Evolutionary conservation across 2,888 invertebrate genomes (phyloP), one percentile per base, ranked within the genome.

Genomic region (Phoronis australis): DNA sequence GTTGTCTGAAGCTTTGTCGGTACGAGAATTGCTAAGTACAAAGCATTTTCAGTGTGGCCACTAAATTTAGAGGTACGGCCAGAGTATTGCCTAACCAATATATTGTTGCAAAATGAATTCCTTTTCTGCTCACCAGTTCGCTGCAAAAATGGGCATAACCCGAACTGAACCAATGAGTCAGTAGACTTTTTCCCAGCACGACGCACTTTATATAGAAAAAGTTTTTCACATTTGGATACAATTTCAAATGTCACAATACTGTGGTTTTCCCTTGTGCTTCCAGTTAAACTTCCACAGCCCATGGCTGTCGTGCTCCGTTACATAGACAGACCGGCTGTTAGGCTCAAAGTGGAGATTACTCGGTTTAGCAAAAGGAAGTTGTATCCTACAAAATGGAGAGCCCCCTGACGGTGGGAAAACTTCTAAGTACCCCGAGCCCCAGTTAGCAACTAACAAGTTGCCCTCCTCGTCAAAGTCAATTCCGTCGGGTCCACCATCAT

Each of bases 201-300:
- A n/a, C n/a, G n/a, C n/a, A n/a, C n/a, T n/a, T n/a, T n/a, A n/a
- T n/a, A n/a, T n/a, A n/a, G n/a, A n/a, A n/a, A n/a, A n/a, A n/a
- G n/a, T n/a, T n/a, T n/a, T n/a, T n/a, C n/a, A n/a, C n/a, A n/a
- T n/a, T n/a, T n/a, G n/a, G n/a, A n/a, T n/a, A n/a, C n/a, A n/a
- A n/a, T n/a, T n/a, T n/a, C n/a, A n/a, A n/a, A n/a, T n/a, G n/a
- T 72, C 70, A 60, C 70, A 69, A 48, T 57, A 70, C 47, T 71
- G 70, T 21, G 55, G 57, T 50, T 62, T 64, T 6, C 70, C 72
- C 24, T 54, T 53, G n/a, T 52, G 39, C 48, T 62, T 57, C 72
- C 72, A 72, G 4, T 64, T 56, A 60, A 71, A 71, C 47, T 55
- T 62, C 72, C 72, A 72, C 12, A 72, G 50, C 3, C 60, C 68